Conservation (phyloP, 2,888 invertebrate genomes). For the Brachypterus glaber region DNA sequence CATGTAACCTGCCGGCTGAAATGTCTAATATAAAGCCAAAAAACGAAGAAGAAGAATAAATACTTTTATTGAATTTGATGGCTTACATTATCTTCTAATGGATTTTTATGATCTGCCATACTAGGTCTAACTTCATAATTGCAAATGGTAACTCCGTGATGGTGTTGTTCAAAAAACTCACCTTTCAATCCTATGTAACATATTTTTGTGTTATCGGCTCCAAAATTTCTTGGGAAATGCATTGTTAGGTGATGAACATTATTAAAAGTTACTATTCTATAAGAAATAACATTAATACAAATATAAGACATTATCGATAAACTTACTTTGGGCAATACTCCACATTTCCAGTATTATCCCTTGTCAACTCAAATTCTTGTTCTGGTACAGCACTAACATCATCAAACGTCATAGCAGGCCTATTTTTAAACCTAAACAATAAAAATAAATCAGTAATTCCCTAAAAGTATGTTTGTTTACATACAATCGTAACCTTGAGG, state of each 20-base stretch:
- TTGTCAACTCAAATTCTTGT: slow-evolving; percentile 81
- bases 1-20: background rate
- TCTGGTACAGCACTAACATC: slow-evolving; percentile 65
- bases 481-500: slow-evolving; percentile 79
- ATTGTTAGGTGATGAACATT: slow-evolving; percentile 81
- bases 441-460: slow-evolving; percentile 3
- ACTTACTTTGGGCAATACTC: slow-evolving; percentile 87
- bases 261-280: slow-evolving; percentile 84
- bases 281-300: slow-evolving; percentile 30
- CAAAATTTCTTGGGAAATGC: slow-evolving; percentile 85
- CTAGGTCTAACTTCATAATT: slow-evolving; percentile 83
- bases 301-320: slow-evolving; percentile 4
- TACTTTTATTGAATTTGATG: slow-evolving; percentile 46
- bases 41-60: no score
- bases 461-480: slow-evolving; percentile 31
- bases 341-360: slow-evolving; percentile 66
- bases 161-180: slow-evolving; percentile 75
- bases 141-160: slow-evolving; percentile 86
- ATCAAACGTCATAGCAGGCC: slow-evolving; percentile 91
- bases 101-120: slow-evolving; percentile 72
- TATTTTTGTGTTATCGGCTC: slow-evolving; percentile 72
- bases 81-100: slow-evolving; percentile 51
- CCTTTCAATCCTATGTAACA: slow-evolving; percentile 94
- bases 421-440: slow-evolving; percentile 79
- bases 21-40: background rate